phyloP scores from a whole-genome alignment of 2,888 invertebrate species.

The Zaprionus lineosus region DNA sequence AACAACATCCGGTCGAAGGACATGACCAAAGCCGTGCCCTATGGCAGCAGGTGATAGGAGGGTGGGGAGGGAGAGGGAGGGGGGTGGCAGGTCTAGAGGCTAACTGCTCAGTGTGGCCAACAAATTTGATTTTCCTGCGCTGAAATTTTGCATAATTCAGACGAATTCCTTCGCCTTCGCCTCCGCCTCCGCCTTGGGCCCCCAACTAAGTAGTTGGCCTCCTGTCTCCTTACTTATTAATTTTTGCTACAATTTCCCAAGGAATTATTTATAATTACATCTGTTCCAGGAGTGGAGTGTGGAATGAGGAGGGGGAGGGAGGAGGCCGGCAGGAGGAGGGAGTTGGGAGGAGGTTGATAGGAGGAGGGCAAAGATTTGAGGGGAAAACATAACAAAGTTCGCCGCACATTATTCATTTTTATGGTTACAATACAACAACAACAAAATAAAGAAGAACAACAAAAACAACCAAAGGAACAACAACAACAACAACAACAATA shows the following conservation, averaged over 20 bases:
- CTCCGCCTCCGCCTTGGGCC: no score
- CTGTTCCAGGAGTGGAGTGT: constrained; percentile 6
- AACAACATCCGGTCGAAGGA: constrained; percentile 27
- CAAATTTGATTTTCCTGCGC: constrained; percentile 62
- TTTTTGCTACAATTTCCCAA: constrained; percentile 39
- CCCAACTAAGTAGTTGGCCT: constrained; percentile 41
- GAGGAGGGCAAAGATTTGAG: constrained; percentile 13
- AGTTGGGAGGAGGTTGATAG: constrained; percentile 5
- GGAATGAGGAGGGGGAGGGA: constrained; percentile 10
- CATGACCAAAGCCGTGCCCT: no score
- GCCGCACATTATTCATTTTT: constrained; percentile 74
- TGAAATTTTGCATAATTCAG: constrained; percentile 58
- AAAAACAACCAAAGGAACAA: constrained; percentile 4
- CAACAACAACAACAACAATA: constrained; percentile 18
- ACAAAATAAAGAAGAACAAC: constrained; percentile 6
- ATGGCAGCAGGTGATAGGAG: neutral
- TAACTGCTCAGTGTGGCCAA: constrained; percentile 28
- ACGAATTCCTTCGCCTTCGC: no score
- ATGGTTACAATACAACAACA: constrained; percentile 35
- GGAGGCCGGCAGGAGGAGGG: constrained; percentile 17
- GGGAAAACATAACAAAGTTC: constrained; percentile 36
- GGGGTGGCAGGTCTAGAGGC: no score
- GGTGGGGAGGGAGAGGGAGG: neutral
- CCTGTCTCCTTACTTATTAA: constrained; percentile 68
- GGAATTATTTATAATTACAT: constrained; percentile 73